Percentiles rank a stretch among this genome's conserved stretches.
These are phyloP conservation scores for Anguilla rostrata DNA, from an alignment of 2,113 vertebrate species.

Conservation along the genomic window DNA sequence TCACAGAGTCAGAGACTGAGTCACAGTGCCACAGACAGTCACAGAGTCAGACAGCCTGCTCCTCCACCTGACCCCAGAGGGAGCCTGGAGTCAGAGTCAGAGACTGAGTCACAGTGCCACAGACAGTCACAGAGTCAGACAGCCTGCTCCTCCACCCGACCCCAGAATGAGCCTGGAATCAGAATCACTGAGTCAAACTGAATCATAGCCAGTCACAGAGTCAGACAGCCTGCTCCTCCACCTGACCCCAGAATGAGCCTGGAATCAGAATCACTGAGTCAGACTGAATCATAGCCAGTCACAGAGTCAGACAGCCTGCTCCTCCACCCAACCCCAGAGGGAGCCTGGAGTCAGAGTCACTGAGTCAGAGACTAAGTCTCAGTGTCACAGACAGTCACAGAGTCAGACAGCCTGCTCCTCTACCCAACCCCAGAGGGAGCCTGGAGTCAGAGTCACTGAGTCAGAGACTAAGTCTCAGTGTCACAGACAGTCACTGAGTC, in stretches of 20 bases:
- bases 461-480: background rate
- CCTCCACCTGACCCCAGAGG: too few relatives aligned
- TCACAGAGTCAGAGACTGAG: too few relatives aligned
- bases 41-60: too few relatives aligned
- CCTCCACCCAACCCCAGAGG: slow-evolving; percentile 90
- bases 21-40: too few relatives aligned
- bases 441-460: background rate
- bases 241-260: slow-evolving; percentile 88
- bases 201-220: background rate
- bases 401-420: slow-evolving; percentile 78
- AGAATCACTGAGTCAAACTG: too few relatives aligned
- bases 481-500: background rate
- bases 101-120: too few relatives aligned
- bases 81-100: too few relatives aligned
- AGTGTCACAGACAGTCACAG: background rate
- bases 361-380: background rate
- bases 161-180: slow-evolving; percentile 76
- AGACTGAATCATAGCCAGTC: background rate
- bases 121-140: too few relatives aligned
- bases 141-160: slow-evolving; percentile 43
- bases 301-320: slow-evolving; percentile 66
- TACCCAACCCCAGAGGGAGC: slow-evolving; percentile 82
- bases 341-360: background rate
- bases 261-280: background rate
- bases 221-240: slow-evolving; percentile 81